phyloP scores from a whole-genome alignment of 2,113 vertebrate species.

The Morone chrysops region DNA sequence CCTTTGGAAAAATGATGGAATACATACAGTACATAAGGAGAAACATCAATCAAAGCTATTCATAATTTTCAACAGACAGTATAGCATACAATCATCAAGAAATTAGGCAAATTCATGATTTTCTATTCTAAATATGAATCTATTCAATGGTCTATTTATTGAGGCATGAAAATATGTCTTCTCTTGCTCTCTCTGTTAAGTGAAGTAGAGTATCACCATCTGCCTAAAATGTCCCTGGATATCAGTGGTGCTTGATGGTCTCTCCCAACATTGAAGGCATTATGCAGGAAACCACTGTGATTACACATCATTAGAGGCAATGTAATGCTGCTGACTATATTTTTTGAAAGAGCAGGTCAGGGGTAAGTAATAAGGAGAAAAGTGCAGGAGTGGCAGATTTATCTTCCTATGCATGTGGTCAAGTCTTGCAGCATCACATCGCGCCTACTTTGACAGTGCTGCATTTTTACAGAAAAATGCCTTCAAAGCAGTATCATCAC shows the following conservation, averaged over 20 bases:
- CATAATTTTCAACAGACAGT: constrained; percentile 44
- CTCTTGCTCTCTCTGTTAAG: constrained; percentile 55
- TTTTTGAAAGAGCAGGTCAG: constrained; percentile 77
- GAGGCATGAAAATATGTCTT: constrained; percentile 58
- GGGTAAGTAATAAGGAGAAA: constrained; percentile 77
- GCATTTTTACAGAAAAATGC: constrained; percentile 64
- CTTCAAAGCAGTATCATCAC: constrained; percentile 63
- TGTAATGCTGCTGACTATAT: constrained; percentile 78
- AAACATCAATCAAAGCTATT: constrained; percentile 66
- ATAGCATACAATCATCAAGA: constrained; percentile 51
- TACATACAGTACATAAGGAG: constrained; percentile 40
- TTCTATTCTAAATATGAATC: constrained; percentile 54
- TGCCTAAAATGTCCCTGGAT: constrained; percentile 73
- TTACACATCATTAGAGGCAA: constrained; percentile 76
- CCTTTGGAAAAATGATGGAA: constrained; percentile 48
- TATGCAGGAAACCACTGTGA: constrained; percentile 77
- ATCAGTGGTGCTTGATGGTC: constrained; percentile 65
- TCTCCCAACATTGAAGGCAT: constrained; percentile 63
- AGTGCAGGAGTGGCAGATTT: constrained; percentile 75
- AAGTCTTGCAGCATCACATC: constrained; percentile 73
- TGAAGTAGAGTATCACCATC: constrained; percentile 73
- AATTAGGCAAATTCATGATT: constrained; percentile 63
- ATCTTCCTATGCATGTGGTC: constrained; percentile 71
- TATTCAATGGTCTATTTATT: constrained; percentile 59
- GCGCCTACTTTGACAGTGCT: constrained; percentile 74